phyloP scores from a whole-genome alignment of 2,797 vertebrate species.

The Triplophysa bombifrons region DNA sequence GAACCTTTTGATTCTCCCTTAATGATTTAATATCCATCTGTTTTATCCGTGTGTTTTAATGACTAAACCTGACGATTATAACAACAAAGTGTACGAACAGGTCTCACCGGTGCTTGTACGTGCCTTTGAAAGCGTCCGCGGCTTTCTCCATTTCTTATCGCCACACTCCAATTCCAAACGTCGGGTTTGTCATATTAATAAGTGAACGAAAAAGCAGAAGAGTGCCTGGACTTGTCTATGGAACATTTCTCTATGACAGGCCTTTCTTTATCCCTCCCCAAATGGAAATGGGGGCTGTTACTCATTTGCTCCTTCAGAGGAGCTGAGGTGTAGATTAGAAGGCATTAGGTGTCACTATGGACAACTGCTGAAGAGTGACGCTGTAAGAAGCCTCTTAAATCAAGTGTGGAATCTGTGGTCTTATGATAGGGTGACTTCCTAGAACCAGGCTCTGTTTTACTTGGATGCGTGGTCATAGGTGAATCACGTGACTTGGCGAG shows the following conservation, averaged over 20 bases:
- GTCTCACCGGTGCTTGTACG: slow-evolving; percentile 38
- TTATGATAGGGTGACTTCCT: slow-evolving; percentile 55
- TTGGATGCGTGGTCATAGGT: slow-evolving; percentile 52
- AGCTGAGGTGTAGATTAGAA: slow-evolving; percentile 38
- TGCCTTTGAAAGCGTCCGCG: slow-evolving; percentile 39
- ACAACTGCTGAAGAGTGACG: slow-evolving; percentile 55
- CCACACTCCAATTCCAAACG: slow-evolving; percentile 50
- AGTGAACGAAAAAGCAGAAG: slow-evolving; percentile 60
- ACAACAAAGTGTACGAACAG: slow-evolving; percentile 14
- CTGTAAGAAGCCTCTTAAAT: slow-evolving; percentile 56
- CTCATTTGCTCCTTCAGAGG: slow-evolving; percentile 36
- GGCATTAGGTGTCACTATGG: slow-evolving; percentile 57
- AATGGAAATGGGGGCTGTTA: slow-evolving; percentile 35
- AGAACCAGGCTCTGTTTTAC: slow-evolving; percentile 61
- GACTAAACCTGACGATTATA: slow-evolving; percentile 25
- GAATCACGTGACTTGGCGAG: slow-evolving; percentile 68
- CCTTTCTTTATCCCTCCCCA: slow-evolving; percentile 29
- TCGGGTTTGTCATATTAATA: slow-evolving; percentile 62
- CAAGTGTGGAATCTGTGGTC: slow-evolving; percentile 56
- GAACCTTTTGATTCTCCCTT: slow-evolving; percentile 40
- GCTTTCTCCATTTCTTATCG: slow-evolving; percentile 20
- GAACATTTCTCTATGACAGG: slow-evolving; percentile 38
- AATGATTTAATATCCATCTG: slow-evolving; percentile 50
- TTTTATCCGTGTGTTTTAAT: slow-evolving; percentile 18
- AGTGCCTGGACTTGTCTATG: slow-evolving; percentile 70